phyloP scores from a whole-genome alignment of 2,888 invertebrate species.

The Mythimna pallens region DNA sequence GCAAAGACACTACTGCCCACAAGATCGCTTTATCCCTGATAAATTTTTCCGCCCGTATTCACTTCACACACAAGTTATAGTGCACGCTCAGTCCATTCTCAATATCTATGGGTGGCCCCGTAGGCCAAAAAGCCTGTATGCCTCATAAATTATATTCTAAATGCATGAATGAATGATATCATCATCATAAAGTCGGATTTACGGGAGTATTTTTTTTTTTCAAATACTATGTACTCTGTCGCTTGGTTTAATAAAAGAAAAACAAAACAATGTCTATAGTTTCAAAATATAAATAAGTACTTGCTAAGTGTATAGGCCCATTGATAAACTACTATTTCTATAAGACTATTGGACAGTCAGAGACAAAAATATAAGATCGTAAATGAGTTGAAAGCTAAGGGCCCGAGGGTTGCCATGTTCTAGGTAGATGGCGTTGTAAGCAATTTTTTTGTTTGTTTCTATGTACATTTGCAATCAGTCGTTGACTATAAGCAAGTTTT shows the following conservation, averaged over 20 bases:
- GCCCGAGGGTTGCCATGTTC: no score
- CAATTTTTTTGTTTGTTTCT: no score
- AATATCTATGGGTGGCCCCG: no score
- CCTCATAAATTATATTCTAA: not conserved
- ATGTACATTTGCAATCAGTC: no score
- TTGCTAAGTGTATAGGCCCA: not conserved
- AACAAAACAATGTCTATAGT: not conserved
- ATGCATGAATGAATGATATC: not conserved
- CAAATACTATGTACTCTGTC: not conserved
- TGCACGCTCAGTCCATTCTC: no score
- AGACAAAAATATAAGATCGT: not conserved
- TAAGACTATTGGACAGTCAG: not conserved
- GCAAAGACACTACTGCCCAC: no score
- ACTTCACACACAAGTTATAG: no score
- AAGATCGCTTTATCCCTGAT: no score
- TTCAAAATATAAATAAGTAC: constrained; percentile 4
- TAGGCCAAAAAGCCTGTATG: not conserved
- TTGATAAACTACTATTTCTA: not conserved
- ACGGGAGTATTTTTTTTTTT: not conserved
- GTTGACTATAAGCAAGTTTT: not conserved
- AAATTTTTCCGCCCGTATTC: no score
- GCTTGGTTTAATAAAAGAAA: not conserved
- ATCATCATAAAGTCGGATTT: not conserved
- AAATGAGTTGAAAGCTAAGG: not conserved
- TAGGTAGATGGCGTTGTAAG: no score